phyloP scores from a whole-genome alignment of 2,888 invertebrate species.

The Acrocyrtus sp. region DNA sequence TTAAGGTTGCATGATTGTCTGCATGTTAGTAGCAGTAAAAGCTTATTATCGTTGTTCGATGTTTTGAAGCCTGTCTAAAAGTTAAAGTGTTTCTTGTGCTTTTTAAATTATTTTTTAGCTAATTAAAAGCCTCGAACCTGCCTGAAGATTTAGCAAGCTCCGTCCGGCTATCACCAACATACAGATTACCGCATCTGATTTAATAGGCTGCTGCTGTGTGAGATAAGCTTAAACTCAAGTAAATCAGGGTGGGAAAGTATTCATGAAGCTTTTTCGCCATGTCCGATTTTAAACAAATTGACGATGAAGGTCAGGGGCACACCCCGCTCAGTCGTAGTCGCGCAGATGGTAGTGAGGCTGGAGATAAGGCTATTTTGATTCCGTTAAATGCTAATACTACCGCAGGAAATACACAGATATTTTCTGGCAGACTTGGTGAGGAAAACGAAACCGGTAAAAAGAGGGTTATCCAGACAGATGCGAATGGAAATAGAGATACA shows the following conservation, averaged over 20 bases:
- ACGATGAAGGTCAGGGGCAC: conserved; percentile 10
- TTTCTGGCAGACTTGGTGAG: conserved; percentile 4
- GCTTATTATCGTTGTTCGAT: too few species aligned
- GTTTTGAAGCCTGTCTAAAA: too few species aligned
- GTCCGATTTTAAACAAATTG: conserved; percentile 47
- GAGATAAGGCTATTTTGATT: conserved; percentile 40
- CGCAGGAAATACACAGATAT: conserved; percentile 6
- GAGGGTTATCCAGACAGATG: too few species aligned
- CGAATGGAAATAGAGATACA: conserved; percentile 41
- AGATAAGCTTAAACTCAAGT: not conserved
- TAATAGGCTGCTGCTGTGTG: conserved; percentile 2
- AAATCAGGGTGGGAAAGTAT: too few species aligned
- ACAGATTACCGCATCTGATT: too few species aligned
- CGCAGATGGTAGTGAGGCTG: conserved; percentile 4
- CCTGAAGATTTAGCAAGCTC: too few species aligned
- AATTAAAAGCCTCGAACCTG: too few species aligned
- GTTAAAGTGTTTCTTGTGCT: too few species aligned
- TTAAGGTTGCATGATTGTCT: too few species aligned
- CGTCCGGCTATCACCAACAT: too few species aligned
- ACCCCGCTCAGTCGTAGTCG: conserved; percentile 3
- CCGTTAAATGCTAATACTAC: conserved; percentile 53
- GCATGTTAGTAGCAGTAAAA: too few species aligned
- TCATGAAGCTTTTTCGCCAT: conserved; percentile 20
- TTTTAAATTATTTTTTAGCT: too few species aligned
- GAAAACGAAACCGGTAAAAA: not conserved